These are phyloP conservation scores for Sebastes nivosus DNA, from an alignment of 2,797 vertebrate genomes.

Conservation along the genomic window DNA sequence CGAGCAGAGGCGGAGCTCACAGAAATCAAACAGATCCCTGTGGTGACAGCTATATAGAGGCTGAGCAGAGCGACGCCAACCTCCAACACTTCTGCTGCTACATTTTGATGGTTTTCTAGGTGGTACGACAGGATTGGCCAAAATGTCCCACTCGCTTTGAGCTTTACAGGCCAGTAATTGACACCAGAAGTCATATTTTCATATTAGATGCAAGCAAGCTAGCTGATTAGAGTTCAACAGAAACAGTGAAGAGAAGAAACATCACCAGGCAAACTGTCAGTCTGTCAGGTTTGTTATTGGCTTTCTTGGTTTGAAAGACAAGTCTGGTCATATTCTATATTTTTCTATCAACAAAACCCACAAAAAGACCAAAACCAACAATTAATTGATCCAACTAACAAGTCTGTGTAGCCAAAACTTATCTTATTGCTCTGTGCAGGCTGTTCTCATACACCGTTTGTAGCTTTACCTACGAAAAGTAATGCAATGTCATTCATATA, in stretches of 20 bases:
- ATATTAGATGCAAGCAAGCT: neutral
- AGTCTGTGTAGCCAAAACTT: neutral
- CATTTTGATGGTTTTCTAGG: no score
- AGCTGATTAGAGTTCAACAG: neutral
- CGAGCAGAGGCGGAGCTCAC: slow-evolving; percentile 19
- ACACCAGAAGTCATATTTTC: slow-evolving; percentile 9
- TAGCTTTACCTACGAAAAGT: no score
- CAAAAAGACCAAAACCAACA: neutral
- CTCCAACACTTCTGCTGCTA: slow-evolving; percentile 10
- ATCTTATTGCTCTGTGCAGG: neutral
- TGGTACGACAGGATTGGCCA: neutral
- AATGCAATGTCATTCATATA: no score
- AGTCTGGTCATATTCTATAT: neutral
- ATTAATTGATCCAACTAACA: neutral
- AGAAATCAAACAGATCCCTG: slow-evolving; percentile 52
- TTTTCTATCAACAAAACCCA: neutral
- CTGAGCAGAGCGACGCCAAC: neutral
- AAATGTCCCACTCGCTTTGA: neutral
- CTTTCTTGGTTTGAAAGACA: neutral
- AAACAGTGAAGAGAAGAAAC: neutral
- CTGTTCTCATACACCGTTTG: no score
- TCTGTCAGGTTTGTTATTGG: neutral
- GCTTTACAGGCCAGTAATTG: neutral
- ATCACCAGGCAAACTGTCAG: neutral
- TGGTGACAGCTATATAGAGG: slow-evolving; percentile 24